Evolutionary conservation across 2,797 vertebrate genomes (phyloP).

Genomic region (Anolis apletophallus): DNA sequence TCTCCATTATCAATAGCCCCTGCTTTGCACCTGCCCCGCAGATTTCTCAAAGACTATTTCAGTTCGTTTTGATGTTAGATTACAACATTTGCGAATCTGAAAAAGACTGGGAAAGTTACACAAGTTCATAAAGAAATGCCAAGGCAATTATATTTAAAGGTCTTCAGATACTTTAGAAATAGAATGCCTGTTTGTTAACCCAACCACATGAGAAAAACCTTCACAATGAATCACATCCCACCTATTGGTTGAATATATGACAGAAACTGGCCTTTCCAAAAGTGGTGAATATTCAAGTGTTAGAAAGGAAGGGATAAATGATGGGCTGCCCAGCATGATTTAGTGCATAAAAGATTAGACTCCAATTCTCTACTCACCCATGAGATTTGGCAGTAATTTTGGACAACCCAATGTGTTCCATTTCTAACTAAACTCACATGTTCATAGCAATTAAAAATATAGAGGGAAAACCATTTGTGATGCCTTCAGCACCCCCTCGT

Average conservation of each 20-base stretch:
- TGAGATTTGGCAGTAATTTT: background rate
- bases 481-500: no score
- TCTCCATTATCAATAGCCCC: slow-evolving; percentile 22
- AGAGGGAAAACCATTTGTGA: no score
- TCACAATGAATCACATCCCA: background rate
- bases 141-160: background rate
- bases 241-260: background rate
- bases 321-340: background rate
- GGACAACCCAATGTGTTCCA: background rate
- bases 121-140: background rate
- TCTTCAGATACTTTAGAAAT: background rate
- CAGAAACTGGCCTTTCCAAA: background rate
- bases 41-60: slow-evolving; percentile 17
- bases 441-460: background rate
- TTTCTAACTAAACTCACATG: background rate
- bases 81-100: background rate
- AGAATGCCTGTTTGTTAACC: background rate
- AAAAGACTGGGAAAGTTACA: background rate
- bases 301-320: background rate
- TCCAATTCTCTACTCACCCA: background rate
- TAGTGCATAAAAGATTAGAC: background rate
- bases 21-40: slow-evolving; percentile 29
- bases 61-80: background rate
- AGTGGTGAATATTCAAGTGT: background rate
- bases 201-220: background rate